Evolutionary conservation across 2,888 invertebrate genomes (phyloP), one percentile per base, ranked within the genome.

Genomic region (Leptopilina myrica): DNA sequence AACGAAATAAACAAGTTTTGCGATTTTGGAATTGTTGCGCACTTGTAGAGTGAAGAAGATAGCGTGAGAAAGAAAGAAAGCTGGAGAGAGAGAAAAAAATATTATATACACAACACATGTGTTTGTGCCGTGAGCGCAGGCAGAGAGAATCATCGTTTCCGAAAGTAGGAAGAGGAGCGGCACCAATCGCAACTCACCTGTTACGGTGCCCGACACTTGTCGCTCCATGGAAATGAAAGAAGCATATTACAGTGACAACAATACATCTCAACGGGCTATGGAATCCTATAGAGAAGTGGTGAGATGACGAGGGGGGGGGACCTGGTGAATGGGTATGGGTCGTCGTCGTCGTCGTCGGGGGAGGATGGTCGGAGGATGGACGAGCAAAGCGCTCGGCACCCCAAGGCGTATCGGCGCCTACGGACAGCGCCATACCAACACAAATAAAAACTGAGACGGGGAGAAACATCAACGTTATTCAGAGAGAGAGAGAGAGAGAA

Each of bases 381-480:
- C 77, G 79, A 75, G 69, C 78, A 66, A 56, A 65, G 65, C 77
- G 53, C 56, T 76, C 77, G 64, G 86, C 87, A 87, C 86, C 85
- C 86, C 81, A 85, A 85, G 85, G 85, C 85, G 85, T 85, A 86
- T 86, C 87, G 87, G 85, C 86, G 86, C 86, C 86, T 67, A 59
- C 76, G 79, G 64, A 62, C 67, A 67, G 84, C 84, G 84, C 83
- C 82, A 84, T 83, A 85, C 84, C 79, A 79, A 80, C 81, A 81
- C 82, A 85, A 76, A 33, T 33, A 81, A 64, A 78, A 33, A 76
- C 78, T 80, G 69, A 78, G 73, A 73, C 80, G 79, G 82, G 76
- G 79, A 80, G 81, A 85, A 78, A 33, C 80, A 56, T 77, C 33
- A 65, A 78, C 80, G 67, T 76, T 67, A 76, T 4, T 4, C 79